Evolutionary conservation across 2,888 invertebrate species (phyloP).

Genomic region (Macrostomum cliftonense): DNA sequence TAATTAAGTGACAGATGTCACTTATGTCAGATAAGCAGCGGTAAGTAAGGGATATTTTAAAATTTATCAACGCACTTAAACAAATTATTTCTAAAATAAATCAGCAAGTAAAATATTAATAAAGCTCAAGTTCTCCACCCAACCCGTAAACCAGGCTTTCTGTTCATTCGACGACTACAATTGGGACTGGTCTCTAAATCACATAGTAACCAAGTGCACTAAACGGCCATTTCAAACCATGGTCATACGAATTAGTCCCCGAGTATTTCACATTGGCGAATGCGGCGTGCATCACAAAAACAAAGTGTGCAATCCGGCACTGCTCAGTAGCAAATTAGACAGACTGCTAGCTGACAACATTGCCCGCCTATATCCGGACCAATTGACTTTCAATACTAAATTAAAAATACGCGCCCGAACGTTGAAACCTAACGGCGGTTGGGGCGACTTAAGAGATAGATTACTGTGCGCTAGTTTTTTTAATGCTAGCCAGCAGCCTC

Average conservation of each 20-base stretch:
- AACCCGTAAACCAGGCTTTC: slow-evolving; percentile 45
- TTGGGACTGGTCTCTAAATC: slow-evolving; percentile 93
- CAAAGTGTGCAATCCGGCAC: slow-evolving; percentile 44
- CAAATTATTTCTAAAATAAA: too few relatives aligned
- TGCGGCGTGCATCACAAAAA: slow-evolving; percentile 78
- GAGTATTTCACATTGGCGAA: slow-evolving; percentile 95
- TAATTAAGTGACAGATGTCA: too few relatives aligned
- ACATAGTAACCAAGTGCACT: slow-evolving; percentile 57
- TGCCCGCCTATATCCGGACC: slow-evolving; percentile 39
- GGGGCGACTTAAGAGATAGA: slow-evolving; percentile 80
- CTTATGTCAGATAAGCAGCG: too few relatives aligned
- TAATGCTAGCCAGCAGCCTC: not conserved
- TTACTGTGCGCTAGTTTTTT: slow-evolving; percentile 47
- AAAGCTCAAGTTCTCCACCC: too few relatives aligned
- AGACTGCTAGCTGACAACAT: slow-evolving; percentile 32
- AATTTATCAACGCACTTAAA: too few relatives aligned
- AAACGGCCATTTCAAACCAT: slow-evolving; percentile 52
- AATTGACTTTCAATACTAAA: slow-evolving; percentile 42
- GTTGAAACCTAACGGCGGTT: slow-evolving; percentile 61
- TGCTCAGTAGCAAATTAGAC: slow-evolving; percentile 25
- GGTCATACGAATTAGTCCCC: slow-evolving; percentile 64
- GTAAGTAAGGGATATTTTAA: too few relatives aligned
- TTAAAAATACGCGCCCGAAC: slow-evolving; percentile 37
- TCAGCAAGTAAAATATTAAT: too few relatives aligned
- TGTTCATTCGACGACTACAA: slow-evolving; percentile 96